Evolutionary conservation across 2,888 invertebrate genomes (phyloP).

Genomic region (Drymonia ruficornis): DNA sequence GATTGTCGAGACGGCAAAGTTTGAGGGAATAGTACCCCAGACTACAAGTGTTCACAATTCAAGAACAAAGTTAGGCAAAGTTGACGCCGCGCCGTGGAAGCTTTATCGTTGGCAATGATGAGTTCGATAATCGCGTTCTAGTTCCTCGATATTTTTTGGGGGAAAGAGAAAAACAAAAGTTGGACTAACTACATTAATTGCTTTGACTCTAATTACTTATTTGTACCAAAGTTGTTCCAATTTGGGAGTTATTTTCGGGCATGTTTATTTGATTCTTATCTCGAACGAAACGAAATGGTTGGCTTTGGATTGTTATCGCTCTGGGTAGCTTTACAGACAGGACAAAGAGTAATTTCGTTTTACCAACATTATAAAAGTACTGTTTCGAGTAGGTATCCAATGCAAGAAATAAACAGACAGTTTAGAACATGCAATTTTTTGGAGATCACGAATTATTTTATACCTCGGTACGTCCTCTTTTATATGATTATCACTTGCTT

Average conservation of each 20-base stretch:
- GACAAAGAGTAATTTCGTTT: too few species aligned
- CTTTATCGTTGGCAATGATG: constrained; percentile 27
- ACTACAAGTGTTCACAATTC: constrained; percentile 7
- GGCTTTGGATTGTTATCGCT: not conserved
- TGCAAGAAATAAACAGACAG: too few species aligned
- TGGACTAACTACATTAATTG: constrained; percentile 5
- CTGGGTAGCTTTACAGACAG: too few species aligned
- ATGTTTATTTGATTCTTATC: not conserved
- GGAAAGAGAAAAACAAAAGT: constrained; percentile 13
- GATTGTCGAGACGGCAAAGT: not conserved
- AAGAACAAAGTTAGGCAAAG: constrained; percentile 15
- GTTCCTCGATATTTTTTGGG: constrained; percentile 16
- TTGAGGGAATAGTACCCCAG: not conserved
- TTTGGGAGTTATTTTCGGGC: not conserved
- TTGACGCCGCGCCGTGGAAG: constrained; percentile 4
- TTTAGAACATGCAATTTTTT: too few species aligned
- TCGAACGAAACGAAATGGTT: not conserved
- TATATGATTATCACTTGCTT: too few species aligned
- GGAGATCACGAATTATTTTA: too few species aligned
- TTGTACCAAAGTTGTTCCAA: constrained; percentile 1
- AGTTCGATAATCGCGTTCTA: constrained; percentile 33
- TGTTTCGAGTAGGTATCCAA: too few species aligned
- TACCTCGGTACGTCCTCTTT: too few species aligned
- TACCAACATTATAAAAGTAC: too few species aligned
- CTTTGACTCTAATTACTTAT: constrained; percentile 4